Base-by-base conservation (phyloP, 1,140 invertebrate genomes). In the Zophobas morio region DNA sequence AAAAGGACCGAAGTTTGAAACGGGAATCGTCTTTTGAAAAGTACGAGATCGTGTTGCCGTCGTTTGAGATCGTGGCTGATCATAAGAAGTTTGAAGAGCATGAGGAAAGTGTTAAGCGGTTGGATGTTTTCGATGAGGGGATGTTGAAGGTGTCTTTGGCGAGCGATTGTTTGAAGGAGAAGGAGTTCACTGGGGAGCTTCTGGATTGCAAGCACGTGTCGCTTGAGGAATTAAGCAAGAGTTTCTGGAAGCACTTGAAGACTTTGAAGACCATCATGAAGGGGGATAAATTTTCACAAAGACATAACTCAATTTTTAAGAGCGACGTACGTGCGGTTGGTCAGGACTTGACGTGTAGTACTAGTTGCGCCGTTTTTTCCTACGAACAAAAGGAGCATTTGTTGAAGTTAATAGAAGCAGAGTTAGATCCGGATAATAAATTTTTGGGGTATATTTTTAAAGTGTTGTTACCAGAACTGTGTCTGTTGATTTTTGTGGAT, bases 381-480 rank as follows among this genome's bases (percentile, higher is more conserved):
- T 75, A 74, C 20, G 77, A 81, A 20, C 82, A 82, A 49, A 72
- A 77, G 6, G 71, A 79, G 47, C 33, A 66, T 6, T 47, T 83
- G 49, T 6, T 82, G 4, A 33, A 49, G 37, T 66, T 80, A 36
- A 53, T 83, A 39, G 33, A 54, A 35, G 36, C 75, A 40, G 39
- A 79, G 51, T 82, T 83, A 70, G 79, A 81, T 60, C 53, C 56
- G 34, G 76, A 79, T 20, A 51, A 78, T 40, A 78, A 34, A 2
- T 75, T 75, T 35, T 74, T 63, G 8, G 20, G 49, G 33, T 83
- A 83, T 76, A 81, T 80, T 42, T 81, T 83, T 76, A 76, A 83
- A 78, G 82, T 83, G 33, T 63, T 83, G 35, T 46, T 83, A 34
- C 82, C 82, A 6, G 80, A 82, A 63, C 39, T 83, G 3, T 83